These are phyloP conservation scores for Hippocampus zosterae DNA, from an alignment of 2,113 vertebrate species.

Conservation along the genomic window DNA sequence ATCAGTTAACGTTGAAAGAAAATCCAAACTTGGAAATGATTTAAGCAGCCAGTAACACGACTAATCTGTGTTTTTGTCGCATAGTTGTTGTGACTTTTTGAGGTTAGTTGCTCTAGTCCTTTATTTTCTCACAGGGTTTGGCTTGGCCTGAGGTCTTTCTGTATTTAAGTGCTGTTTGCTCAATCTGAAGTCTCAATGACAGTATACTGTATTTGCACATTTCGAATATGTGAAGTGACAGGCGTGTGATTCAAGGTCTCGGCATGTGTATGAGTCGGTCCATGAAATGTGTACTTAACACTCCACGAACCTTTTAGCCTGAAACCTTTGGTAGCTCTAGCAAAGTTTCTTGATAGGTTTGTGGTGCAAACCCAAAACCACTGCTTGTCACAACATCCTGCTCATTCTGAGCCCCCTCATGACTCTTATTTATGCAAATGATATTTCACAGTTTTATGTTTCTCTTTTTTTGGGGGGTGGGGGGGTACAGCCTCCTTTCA, in stretches of 20 bases:
- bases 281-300: slow-evolving; percentile 10
- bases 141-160: no score
- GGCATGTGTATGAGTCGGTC: background rate
- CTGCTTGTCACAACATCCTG: slow-evolving; percentile 40
- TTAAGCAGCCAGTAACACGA: no score
- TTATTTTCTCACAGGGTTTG: no score
- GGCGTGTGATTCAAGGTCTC: slow-evolving; percentile 14
- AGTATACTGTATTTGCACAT: background rate
- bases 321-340: slow-evolving; percentile 15
- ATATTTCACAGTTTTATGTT: slow-evolving; percentile 28
- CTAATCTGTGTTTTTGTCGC: no score
- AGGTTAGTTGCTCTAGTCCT: no score
- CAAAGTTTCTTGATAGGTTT: slow-evolving; percentile 25
- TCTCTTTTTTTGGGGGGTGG: slow-evolving; percentile 6
- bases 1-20: background rate
- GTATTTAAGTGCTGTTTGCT: no score
- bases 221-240: background rate
- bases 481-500: slow-evolving; percentile 24
- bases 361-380: slow-evolving; percentile 44
- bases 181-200: background rate
- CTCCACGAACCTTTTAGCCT: slow-evolving; percentile 31
- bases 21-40: no score
- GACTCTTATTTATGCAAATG: slow-evolving; percentile 23
- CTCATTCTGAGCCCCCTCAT: slow-evolving; percentile 31
- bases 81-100: no score